A percentile compares a stretch with the other conserved stretches of the same genome.
phyloP scores from a whole-genome alignment of 2,797 vertebrate genomes.

The Novumbra hubbsi region DNA sequence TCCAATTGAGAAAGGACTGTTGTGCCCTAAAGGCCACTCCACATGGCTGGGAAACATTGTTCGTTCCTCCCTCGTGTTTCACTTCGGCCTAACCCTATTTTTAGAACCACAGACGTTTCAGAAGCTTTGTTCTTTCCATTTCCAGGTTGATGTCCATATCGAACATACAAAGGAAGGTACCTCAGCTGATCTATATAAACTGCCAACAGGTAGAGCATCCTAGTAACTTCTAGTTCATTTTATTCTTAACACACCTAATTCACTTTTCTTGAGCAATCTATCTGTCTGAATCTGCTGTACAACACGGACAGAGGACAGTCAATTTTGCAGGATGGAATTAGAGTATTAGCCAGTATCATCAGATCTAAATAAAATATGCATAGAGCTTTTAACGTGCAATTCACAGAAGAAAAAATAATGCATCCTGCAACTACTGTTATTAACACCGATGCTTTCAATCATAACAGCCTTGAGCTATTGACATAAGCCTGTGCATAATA shows the following conservation, averaged over 20 bases:
- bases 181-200: neutral
- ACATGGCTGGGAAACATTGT: neutral
- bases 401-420: neutral
- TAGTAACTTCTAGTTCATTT: neutral
- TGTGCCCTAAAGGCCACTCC: neutral
- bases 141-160: neutral
- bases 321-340: conserved; percentile 19
- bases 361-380: neutral
- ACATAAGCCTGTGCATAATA: neutral
- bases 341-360: conserved; percentile 2
- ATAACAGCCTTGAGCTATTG: neutral
- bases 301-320: conserved; percentile 13
- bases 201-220: neutral
- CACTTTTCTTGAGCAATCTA: neutral
- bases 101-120: neutral
- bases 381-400: neutral
- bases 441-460: conserved; percentile 1
- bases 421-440: neutral
- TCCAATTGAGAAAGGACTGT: neutral
- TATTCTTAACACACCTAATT: neutral
- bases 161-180: neutral
- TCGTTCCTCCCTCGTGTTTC: neutral
- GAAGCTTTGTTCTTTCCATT: neutral
- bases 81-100: neutral
- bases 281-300: conserved; percentile 12